phyloP scores from a whole-genome alignment of 1,140 invertebrate genomes.

The Tetramorium alpestre region DNA sequence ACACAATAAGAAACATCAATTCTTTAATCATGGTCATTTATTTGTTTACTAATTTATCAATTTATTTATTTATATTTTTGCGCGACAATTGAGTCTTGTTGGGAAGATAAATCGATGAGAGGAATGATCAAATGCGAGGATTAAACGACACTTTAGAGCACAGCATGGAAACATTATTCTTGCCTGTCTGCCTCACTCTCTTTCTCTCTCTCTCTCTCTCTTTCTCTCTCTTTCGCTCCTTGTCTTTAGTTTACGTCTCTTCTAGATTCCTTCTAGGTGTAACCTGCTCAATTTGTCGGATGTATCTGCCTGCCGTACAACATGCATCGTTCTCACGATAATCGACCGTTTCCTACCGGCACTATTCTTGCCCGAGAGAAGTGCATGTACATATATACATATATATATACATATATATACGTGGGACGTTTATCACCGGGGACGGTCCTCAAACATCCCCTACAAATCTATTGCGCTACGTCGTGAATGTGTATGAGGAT shows the following conservation, averaged over 20 bases:
- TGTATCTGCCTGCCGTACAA: conserved; percentile 71
- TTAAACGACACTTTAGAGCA: conserved; percentile 47
- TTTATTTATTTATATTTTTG: conserved; percentile 13
- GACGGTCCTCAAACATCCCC: conserved; percentile 29
- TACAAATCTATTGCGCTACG: not conserved
- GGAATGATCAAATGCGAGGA: not conserved
- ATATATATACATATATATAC: conserved; percentile 32
- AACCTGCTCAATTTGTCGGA: conserved; percentile 71
- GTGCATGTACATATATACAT: conserved; percentile 60
- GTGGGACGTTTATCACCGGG: conserved; percentile 39
- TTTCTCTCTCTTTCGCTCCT: conserved; percentile 35
- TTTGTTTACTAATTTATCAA: not conserved
- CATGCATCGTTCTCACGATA: conserved; percentile 66
- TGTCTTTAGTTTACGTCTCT: conserved; percentile 59
- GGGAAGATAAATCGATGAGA: conserved; percentile 8
- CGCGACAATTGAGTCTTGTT: not conserved
- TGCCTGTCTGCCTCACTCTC: conserved; percentile 59
- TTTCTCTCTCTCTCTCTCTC: not conserved
- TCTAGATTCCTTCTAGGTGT: conserved; percentile 74
- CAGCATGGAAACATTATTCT: conserved; percentile 68
- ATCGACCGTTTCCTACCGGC: conserved; percentile 26
- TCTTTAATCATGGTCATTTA: too few species aligned
- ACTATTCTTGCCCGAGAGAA: conserved; percentile 40
- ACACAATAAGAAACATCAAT: not conserved
- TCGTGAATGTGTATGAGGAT: not conserved